phyloP scores from a whole-genome alignment of 37 sponge, comb jelly and placozoan genomes.

The Tethya wilhelma region DNA sequence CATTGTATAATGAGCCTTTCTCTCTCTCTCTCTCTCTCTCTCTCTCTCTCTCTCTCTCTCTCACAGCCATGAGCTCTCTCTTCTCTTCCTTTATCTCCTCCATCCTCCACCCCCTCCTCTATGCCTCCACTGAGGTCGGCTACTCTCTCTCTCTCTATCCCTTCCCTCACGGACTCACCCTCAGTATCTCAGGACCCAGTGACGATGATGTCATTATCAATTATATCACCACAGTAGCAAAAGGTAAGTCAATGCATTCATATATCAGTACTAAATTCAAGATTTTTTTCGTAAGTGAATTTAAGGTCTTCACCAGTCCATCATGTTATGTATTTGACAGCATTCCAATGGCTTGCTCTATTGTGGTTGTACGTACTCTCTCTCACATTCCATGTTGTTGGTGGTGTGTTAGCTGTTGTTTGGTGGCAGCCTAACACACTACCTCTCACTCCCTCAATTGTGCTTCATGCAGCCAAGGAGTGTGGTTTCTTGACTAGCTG shows the following conservation, averaged over 20 bases:
- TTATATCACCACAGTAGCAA: conserved; percentile 8
- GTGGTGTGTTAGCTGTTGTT: too few relatives aligned
- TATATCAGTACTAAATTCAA: background rate
- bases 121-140: conserved; percentile 41
- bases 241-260: conserved; percentile 15
- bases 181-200: conserved; percentile 72
- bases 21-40: too few relatives aligned
- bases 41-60: too few relatives aligned
- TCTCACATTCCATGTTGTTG: too few relatives aligned
- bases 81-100: conserved; percentile 9
- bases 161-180: conserved; percentile 36
- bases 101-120: conserved; percentile 13
- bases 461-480: too few relatives aligned
- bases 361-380: too few relatives aligned
- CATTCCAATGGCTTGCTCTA: too few relatives aligned
- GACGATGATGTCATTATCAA: conserved; percentile 34
- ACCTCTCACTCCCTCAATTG: too few relatives aligned
- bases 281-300: background rate
- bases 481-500: too few relatives aligned
- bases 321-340: background rate
- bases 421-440: too few relatives aligned
- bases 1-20: too few relatives aligned
- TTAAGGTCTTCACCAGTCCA: background rate
- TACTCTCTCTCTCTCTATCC: conserved; percentile 24
- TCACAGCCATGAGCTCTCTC: conserved; percentile 32